Base-by-base conservation (phyloP, 2,797 vertebrate species). In the Microctenopoma steveboyesi region DNA sequence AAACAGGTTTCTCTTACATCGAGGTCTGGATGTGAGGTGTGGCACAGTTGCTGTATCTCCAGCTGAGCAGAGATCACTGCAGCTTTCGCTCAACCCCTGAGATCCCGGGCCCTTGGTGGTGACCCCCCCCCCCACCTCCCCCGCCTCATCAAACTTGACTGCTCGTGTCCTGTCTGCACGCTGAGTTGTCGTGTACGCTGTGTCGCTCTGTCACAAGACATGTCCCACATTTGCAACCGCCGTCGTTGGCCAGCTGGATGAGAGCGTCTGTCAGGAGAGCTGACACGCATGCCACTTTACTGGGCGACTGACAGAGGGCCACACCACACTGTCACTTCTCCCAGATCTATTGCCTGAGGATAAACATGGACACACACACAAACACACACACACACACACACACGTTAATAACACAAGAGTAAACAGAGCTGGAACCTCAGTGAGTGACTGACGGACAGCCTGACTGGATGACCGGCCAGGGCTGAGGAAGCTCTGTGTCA, bases 251-350 rank as follows among this genome's bases (percentile, higher is more conserved):
- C 87, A 76, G 86, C 87, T 90, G 88, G 92, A 94, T 77, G 86
- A 87, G 91, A 82, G 89, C 82, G 89, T 89, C 89, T 92, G 93
- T 95, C 94, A 92, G 88, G 82, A 86, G 86, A 88, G 83, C 88
- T 93, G 93, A 94, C 93, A 92, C 83, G 86, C 90, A 89, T 85
- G 93, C 93, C 94, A 93, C 91, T 94, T 93, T 83, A 86, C 90
- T 63, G 90, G 83, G 86, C 89, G 80, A 91, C 87, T 91, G 91
- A 93, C 91, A 88, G 89, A 89, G 89, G 91, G 89, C 90, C 85
- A 82, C 78, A 87, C 87, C 87, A 78, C 84, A 79, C 84, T 93
- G 93, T 93, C 93, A 93, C 90, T 87, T 90, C 90, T 83, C 85
- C 81, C 74, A 81, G 88, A 92, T 90, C 88, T 30, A 82, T 90